Evolutionary conservation across 2,888 invertebrate species (phyloP).

Genomic region (Drepanosiphum platanoidis): DNA sequence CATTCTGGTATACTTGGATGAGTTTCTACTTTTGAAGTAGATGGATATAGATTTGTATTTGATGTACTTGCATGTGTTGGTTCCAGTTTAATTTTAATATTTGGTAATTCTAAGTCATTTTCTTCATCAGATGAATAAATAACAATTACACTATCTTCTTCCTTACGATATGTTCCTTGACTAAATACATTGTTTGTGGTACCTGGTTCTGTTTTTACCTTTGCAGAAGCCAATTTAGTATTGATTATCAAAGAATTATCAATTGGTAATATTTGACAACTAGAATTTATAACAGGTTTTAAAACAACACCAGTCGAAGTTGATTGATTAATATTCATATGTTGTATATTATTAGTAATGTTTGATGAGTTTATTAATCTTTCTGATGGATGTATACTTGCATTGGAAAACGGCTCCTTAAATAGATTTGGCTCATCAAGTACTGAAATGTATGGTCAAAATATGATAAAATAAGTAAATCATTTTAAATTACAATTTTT

Average conservation of each 20-base stretch:
- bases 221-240: not conserved
- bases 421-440: not conserved
- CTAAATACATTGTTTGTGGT: slow-evolving; percentile 20
- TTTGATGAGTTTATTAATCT: not conserved
- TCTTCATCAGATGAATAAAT: slow-evolving; percentile 52
- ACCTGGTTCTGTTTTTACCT: slow-evolving; percentile 42
- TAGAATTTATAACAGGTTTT: not conserved
- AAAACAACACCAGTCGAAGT: not conserved
- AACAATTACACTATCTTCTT: slow-evolving; percentile 54
- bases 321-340: not conserved
- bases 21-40: slow-evolving; percentile 26
- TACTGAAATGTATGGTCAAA: not conserved
- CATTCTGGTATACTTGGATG: not conserved
- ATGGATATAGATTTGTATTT: not conserved
- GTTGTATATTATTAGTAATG: slow-evolving; percentile 15
- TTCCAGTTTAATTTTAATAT: slow-evolving; percentile 1
- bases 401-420: slow-evolving; percentile 10
- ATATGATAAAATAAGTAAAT: not conserved
- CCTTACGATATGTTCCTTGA: slow-evolving; percentile 47
- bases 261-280: not conserved
- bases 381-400: not conserved
- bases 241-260: not conserved
- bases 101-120: not conserved
- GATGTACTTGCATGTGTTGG: not conserved
- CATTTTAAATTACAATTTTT: not conserved